Conservation (phyloP, 2,113 vertebrate species). For the Megaceryle maxima region DNA sequence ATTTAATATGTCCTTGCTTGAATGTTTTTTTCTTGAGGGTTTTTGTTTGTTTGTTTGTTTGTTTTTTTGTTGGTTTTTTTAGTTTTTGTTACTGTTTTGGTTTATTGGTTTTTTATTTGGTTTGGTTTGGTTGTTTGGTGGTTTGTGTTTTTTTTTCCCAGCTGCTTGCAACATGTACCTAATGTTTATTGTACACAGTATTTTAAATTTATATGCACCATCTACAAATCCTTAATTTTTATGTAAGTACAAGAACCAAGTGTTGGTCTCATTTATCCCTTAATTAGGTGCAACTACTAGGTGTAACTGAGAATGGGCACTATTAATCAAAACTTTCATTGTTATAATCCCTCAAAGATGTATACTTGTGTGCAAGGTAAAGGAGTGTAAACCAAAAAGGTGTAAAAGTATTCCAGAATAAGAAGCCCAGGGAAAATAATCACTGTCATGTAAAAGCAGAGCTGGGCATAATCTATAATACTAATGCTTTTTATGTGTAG, state of each 20-base stretch:
- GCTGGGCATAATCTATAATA: slow-evolving; percentile 6
- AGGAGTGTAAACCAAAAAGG: slow-evolving; percentile 10
- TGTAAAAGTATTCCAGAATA: background rate
- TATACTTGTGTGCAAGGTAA: background rate
- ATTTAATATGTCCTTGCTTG: background rate
- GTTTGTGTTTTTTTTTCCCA: background rate
- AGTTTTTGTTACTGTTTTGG: background rate
- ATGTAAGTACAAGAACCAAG: background rate
- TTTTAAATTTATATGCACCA: slow-evolving; percentile 1
- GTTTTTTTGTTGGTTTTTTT: background rate
- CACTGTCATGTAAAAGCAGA: slow-evolving; percentile 24
- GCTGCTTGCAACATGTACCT: background rate
- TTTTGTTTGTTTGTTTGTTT: too few relatives aligned
- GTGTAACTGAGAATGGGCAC: background rate
- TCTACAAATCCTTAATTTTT: background rate
- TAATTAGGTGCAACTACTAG: slow-evolving; percentile 19
- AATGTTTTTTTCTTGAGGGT: background rate
- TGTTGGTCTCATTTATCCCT: background rate
- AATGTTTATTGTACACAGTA: background rate
- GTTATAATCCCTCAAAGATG: background rate
- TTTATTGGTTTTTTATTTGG: background rate
- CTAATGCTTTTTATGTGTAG: slow-evolving; percentile 13
- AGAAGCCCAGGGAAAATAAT: slow-evolving; percentile 16
- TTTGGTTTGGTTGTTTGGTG: background rate
- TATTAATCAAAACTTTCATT: background rate